A percentile compares a stretch with the other conserved stretches of the same genome.
phyloP scores from a whole-genome alignment of 2,888 invertebrate genomes.

The Helleia helle region DNA sequence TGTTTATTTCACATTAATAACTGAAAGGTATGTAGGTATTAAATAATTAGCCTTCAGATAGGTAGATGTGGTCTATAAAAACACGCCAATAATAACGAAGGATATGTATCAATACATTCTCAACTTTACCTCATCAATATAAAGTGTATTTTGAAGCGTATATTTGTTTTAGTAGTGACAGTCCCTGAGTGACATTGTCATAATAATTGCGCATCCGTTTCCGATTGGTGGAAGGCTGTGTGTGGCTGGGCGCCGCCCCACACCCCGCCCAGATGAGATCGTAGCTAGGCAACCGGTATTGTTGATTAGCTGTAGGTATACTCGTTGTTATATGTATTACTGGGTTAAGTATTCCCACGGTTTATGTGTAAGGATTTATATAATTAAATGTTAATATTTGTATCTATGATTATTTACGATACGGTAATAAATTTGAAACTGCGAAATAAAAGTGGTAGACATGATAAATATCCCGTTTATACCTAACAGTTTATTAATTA shows the following conservation, averaged over 20 bases:
- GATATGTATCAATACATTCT: neutral
- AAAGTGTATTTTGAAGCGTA: conserved; percentile 22
- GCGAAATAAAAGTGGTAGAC: too few species aligned
- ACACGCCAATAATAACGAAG: neutral
- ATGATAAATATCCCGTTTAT: too few species aligned
- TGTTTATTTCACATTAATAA: neutral
- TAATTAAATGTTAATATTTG: too few species aligned
- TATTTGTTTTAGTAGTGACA: conserved; percentile 31
- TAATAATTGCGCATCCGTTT: conserved; percentile 52
- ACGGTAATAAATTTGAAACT: too few species aligned
- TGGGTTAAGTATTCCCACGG: too few species aligned
- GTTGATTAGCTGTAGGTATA: conserved; percentile 12
- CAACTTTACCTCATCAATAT: neutral
- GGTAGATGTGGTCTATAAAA: neutral
- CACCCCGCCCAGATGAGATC: conserved; percentile 29
- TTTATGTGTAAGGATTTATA: too few species aligned
- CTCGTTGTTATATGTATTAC: too few species aligned
- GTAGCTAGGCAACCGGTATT: conserved; percentile 37
- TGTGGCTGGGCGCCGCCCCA: conserved; percentile 29
- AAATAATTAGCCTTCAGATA: conserved; percentile 1
- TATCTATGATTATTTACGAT: too few species aligned
- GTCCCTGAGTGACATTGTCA: conserved; percentile 55
- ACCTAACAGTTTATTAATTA: too few species aligned
- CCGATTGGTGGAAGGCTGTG: conserved; percentile 40
- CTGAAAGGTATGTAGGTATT: neutral